A percentile compares a stretch with the other conserved stretches of the same genome.
Evolutionary conservation across 2,797 vertebrate genomes (phyloP).

Genomic region (Artibeus jamaicensis): DNA sequence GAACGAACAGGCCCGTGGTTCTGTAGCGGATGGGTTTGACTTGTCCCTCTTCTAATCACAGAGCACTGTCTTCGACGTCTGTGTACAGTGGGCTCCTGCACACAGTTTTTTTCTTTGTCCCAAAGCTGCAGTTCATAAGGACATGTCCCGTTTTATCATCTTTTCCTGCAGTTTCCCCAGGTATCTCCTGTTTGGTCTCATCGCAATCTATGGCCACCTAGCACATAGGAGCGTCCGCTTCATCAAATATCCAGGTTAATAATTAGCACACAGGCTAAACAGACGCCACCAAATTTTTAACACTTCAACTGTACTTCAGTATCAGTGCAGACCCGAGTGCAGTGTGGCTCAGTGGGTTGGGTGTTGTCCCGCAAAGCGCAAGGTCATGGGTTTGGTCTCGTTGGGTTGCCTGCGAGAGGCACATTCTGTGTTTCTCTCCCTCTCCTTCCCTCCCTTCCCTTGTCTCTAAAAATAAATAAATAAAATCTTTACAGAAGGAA

Average conservation of each 20-base stretch:
- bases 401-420: too few species aligned
- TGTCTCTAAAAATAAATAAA: too few species aligned
- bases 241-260: conserved; percentile 34
- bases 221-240: background rate
- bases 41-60: background rate
- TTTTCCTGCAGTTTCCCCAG: background rate
- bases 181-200: background rate
- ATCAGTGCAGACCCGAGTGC: background rate
- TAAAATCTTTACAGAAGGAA: too few species aligned
- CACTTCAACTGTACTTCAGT: background rate
- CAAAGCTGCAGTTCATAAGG: background rate
- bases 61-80: background rate
- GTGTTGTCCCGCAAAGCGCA: background rate
- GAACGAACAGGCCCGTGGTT: background rate
- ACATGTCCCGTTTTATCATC: background rate
- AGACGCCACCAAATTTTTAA: background rate
- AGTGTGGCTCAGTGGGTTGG: background rate
- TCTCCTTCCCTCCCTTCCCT: too few species aligned
- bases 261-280: background rate
- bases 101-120: background rate
- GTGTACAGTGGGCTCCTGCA: background rate
- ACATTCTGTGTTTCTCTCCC: too few species aligned
- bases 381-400: background rate
- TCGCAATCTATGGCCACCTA: accelerated
- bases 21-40: background rate